Evolutionary conservation across 2,888 invertebrate species (phyloP), one percentile per base, ranked within the genome.

Genomic region (Amiota communis): DNA sequence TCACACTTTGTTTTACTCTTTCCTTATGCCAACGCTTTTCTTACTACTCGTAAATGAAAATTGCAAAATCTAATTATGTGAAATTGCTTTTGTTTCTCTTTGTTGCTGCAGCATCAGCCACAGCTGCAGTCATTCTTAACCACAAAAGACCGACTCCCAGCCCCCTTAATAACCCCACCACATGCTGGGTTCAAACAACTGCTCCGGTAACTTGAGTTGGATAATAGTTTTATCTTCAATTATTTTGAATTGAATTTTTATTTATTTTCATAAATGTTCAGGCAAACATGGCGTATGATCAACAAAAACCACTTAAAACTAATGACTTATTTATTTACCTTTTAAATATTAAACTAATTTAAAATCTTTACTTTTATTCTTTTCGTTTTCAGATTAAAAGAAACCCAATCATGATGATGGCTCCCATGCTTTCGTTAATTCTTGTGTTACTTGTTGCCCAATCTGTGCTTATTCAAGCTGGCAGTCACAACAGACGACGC

Each of bases 31-130:
- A 6, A 36, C 59, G 23, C 59, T 59, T 20, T 20, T n/a, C 59
- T 59, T 53, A 61, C n/a, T n/a, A n/a, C n/a, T n/a, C n/a, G n/a
- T 48, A 77, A 77, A 77, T 77, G 76, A 77, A 77, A 77, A 76
- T 77, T 77, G 75, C 76, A 75, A 76, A 77, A 77, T 77, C 76
- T 77, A 77, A 77, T 77, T 77, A 76, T 77, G 76, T 76, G 72
- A 77, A 77, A 77, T 77, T 77, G 77, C 76, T 76, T 75, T 76
- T 76, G 73, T 68, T 73, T 51, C 70, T 65, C 65, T 72, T 75
- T 23, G 59, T 63, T 73, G 72, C 70, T 75, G 75, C 75, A 72
- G 23, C 3, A 23, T 36, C 36, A 36, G 8, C 2, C 36, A 36
- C 36, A 36, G 70, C 71, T 76, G 59, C 59, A 59, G 59, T 59